Evolutionary conservation across 1,140 invertebrate genomes (phyloP).

Genomic region (Drosophila melanica): DNA sequence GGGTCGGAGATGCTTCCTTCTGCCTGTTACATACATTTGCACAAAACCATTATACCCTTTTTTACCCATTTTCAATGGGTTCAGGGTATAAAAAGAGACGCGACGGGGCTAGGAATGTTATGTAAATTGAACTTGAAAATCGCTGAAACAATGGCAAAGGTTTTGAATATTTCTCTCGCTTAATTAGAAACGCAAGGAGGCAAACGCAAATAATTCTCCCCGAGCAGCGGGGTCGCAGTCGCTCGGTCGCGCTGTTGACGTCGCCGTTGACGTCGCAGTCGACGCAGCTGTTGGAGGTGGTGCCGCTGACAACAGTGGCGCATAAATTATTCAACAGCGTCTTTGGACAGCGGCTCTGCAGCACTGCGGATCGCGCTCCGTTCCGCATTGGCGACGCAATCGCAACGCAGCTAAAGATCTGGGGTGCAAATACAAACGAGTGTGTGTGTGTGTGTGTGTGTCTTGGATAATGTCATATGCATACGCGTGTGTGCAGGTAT

Average conservation of each 20-base stretch:
- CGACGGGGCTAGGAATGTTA: slow-evolving; percentile 65
- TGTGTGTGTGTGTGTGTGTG: neutral
- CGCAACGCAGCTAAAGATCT: slow-evolving; percentile 39
- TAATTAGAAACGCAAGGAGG: slow-evolving; percentile 79
- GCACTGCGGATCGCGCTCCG: slow-evolving; percentile 35
- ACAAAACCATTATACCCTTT: too few species aligned
- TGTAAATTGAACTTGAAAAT: slow-evolving; percentile 81
- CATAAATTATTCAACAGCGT: slow-evolving; percentile 76
- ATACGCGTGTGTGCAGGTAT: slow-evolving; percentile 56
- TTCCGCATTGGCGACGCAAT: slow-evolving; percentile 76
- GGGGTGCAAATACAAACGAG: slow-evolving; percentile 2
- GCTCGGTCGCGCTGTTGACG: neutral
- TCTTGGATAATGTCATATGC: slow-evolving; percentile 64
- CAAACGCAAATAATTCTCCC: slow-evolving; percentile 75
- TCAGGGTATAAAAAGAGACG: slow-evolving; percentile 33
- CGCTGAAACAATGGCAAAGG: slow-evolving; percentile 76
- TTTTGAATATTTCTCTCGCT: slow-evolving; percentile 79
- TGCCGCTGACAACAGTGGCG: slow-evolving; percentile 64
- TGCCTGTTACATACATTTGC: too few species aligned
- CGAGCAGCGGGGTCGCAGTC: slow-evolving; percentile 25
- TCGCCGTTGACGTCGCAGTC: slow-evolving; percentile 1
- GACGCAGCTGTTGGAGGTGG: slow-evolving; percentile 46
- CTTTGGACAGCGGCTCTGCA: neutral
- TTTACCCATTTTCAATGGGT: too few species aligned
- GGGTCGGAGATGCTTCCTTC: too few species aligned